A percentile compares a stretch with the other conserved stretches of the same genome.
Conservation (phyloP, 2,888 invertebrate species). For the Torymus texanus region DNA sequence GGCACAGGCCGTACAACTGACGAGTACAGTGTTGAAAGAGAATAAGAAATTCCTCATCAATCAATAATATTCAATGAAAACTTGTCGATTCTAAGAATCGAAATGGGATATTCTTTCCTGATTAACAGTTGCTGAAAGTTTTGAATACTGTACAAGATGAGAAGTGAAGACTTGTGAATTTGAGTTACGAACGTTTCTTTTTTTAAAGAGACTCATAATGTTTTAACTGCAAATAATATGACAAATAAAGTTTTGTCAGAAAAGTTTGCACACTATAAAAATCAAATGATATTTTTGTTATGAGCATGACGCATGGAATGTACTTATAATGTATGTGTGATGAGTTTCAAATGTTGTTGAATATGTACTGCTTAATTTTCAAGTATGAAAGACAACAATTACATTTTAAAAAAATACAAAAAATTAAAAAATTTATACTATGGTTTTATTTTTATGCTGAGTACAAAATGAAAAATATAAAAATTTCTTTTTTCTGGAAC, state of each 20-base stretch:
- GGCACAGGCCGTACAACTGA: conserved; percentile 88
- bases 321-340: conserved; percentile 55
- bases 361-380: conserved; percentile 50
- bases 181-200: conserved; percentile 36
- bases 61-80: conserved; percentile 24
- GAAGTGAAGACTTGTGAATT: conserved; percentile 50
- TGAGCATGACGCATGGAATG: conserved; percentile 50
- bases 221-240: conserved; percentile 38
- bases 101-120: conserved; percentile 42
- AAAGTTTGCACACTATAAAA: conserved; percentile 36
- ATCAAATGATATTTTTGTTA: conserved; percentile 53
- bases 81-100: conserved; percentile 54
- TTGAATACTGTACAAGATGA: conserved; percentile 42
- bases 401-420: conserved; percentile 44
- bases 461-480: conserved; percentile 44
- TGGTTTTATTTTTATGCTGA: conserved; percentile 46
- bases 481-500: conserved; percentile 33
- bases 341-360: conserved; percentile 51
- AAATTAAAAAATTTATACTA: conserved; percentile 45
- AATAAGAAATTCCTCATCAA: conserved; percentile 58
- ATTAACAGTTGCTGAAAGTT: conserved; percentile 34
- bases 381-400: conserved; percentile 42
- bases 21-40: conserved; percentile 85
- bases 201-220: conserved; percentile 45
- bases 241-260: conserved; percentile 30